Base-by-base conservation (phyloP, 2,888 invertebrate genomes). In the Calameuta pallipes region DNA sequence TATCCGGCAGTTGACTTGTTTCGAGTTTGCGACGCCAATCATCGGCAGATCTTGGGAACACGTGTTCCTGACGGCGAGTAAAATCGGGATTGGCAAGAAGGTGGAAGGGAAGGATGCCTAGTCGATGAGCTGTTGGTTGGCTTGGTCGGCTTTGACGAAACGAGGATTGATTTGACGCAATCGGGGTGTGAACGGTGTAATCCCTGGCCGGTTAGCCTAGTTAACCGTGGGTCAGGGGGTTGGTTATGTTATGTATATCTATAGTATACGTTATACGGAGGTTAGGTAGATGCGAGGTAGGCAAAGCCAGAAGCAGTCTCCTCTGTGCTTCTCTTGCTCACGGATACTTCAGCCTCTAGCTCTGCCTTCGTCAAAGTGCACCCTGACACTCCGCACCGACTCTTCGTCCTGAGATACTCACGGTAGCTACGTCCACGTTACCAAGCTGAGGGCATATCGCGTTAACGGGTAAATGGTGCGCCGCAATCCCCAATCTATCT, bases 381-480 rank as follows among this genome's bases (percentile, higher is more conserved):
- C 23, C 56, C 56, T 56, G 23, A 15, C 23, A 9, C 56, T 23
- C 56, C 23, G 56, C 23, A 56, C 56, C 56, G 56, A 6, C 56
- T 23, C 56, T 23, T 23, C 56, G 23, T 56, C 56, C 56, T 56
- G 23, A 23, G 56, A 56, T 56, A 56, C 23, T 56, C 23, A 15
- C 6, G 56, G 23, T 56, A 9, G 56, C 23, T 56, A 56, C 23
- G 9, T 56, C 56, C 56, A 9, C 56, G 56, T 56, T 56, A 9
- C 56, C 56, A 31, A 23, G 80, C 69, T 79, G 78, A 76, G 78
- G 76, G 77, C 80, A 78, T 79, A 81, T 82, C 81, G 80, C 80
- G 79, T 85, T 85, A 83, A 81, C 83, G 76, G 80, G 77, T 77
- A 80, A 84, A 84, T 80, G 81, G 79, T 74, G 76, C 78, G 80